Conservation (phyloP, 2,797 vertebrate genomes). For the Periparus ater region DNA sequence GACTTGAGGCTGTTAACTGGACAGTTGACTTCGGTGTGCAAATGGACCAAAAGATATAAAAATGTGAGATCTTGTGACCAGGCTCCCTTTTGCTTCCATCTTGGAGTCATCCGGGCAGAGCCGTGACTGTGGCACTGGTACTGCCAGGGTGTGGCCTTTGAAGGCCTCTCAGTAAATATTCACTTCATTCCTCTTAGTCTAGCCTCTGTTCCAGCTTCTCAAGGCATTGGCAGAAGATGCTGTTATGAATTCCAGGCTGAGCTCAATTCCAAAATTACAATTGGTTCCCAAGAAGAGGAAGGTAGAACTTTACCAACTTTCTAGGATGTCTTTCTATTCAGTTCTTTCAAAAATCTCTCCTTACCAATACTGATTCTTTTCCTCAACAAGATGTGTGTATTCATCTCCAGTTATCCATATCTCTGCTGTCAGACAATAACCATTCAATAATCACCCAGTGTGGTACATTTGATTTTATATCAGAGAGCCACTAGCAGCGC, state of each 20-base stretch:
- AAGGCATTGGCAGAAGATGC: not conserved
- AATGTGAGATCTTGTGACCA: too few relatives aligned
- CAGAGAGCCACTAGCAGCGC: fast-evolving
- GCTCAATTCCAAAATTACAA: not conserved
- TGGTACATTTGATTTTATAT: not conserved
- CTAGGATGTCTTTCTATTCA: not conserved
- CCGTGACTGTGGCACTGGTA: too few relatives aligned
- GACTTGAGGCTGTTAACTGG: too few relatives aligned
- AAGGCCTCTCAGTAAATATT: too few relatives aligned
- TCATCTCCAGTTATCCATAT: not conserved
- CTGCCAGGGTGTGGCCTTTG: too few relatives aligned
- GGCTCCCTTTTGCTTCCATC: too few relatives aligned
- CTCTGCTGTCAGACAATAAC: not conserved
- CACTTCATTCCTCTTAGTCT: too few relatives aligned
- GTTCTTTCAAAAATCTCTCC: not conserved
- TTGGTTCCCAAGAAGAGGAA: not conserved
- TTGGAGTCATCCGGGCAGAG: too few relatives aligned
- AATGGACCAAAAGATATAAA: too few relatives aligned
- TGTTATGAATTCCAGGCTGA: not conserved
- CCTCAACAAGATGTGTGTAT: not conserved
- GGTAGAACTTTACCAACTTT: not conserved
- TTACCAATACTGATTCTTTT: not conserved
- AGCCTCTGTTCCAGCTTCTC: too few relatives aligned
- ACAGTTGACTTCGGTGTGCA: too few relatives aligned
- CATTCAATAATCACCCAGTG: not conserved